Base-by-base conservation (phyloP, 2,888 invertebrate species). In the Diplazon laetatorius region DNA sequence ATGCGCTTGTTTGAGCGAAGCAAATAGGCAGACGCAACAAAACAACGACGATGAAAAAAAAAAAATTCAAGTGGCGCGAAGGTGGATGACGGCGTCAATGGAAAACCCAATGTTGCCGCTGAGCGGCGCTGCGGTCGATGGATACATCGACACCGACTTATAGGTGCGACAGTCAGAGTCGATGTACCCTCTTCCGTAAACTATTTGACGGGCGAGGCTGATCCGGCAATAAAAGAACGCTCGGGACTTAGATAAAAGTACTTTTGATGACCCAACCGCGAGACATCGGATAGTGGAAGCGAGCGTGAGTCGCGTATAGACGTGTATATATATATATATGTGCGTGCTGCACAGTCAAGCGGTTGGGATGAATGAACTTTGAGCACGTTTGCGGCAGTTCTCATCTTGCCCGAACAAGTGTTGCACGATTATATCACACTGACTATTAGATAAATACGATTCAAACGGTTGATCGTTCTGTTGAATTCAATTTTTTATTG, bases 11-110 rank as follows among this genome's bases (percentile, higher is more conserved):
- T 83, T 84, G 83, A 85, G 71, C 73, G 76, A 78, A 73, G 83
- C 81, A 86, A 86, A 86, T 83, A 85, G 80, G 82, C 82, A 85
- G 84, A 86, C 83, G n/a, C n/a, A n/a, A n/a, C n/a, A n/a, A n/a
- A n/a, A n/a, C n/a, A n/a, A n/a, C n/a, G n/a, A n/a, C n/a, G n/a
- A n/a, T n/a, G n/a, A n/a, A n/a, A n/a, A n/a, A n/a, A 84, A 85
- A 83, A 80, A 86, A 86, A 84, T 85, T 82, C 78, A 72, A 78
- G 79, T 78, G 78, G 79, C 74, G 76, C 75, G 69, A 55, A 44
- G 57, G 50, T 16, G 59, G 66, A 57, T 46, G 25, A 16, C 60
- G 25, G 63, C 59, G 46, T 65, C 46, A 63, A 63, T 37, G 55
- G 37, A 55, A 48, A 71, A 30, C 30, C n/a, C 6, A 6, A 2